phyloP scores from a whole-genome alignment of 2,113 vertebrate genomes.

The Stigmatopora argus region DNA sequence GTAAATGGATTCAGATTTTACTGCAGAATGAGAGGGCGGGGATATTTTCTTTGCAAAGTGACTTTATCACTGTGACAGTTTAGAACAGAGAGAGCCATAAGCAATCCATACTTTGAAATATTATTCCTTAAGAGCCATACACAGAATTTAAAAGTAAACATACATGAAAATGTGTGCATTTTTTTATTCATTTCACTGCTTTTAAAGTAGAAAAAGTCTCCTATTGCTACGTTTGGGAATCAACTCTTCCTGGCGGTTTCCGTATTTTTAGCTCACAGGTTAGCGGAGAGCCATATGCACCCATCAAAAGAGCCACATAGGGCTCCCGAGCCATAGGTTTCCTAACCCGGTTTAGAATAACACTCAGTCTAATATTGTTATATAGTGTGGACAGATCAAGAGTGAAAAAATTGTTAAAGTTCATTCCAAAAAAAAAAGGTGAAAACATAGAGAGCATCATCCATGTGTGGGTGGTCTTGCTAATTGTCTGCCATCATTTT shows the following conservation, averaged over 20 bases:
- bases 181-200: too few species aligned
- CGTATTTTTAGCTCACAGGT: too few species aligned
- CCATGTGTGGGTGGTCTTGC: background rate
- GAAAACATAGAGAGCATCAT: background rate
- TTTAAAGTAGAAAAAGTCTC: too few species aligned
- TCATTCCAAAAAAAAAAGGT: background rate
- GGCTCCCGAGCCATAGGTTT: too few species aligned
- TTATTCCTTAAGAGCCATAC: too few species aligned
- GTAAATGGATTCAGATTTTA: slow-evolving; percentile 34
- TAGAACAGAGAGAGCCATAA: background rate
- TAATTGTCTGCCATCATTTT: background rate
- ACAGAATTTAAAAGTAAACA: too few species aligned
- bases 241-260: too few species aligned
- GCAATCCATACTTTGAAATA: too few species aligned
- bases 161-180: too few species aligned
- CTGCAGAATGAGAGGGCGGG: slow-evolving; percentile 22
- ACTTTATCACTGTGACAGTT: slow-evolving; percentile 15
- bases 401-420: background rate
- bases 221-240: too few species aligned
- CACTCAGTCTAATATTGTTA: background rate
- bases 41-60: slow-evolving; percentile 34
- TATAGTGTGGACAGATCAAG: background rate
- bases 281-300: too few species aligned
- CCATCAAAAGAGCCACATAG: too few species aligned
- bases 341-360: background rate